A percentile compares a stretch with the other conserved stretches of the same genome.
phyloP scores from a whole-genome alignment of 2,113 vertebrate genomes.

The Stictonetta naevosa region DNA sequence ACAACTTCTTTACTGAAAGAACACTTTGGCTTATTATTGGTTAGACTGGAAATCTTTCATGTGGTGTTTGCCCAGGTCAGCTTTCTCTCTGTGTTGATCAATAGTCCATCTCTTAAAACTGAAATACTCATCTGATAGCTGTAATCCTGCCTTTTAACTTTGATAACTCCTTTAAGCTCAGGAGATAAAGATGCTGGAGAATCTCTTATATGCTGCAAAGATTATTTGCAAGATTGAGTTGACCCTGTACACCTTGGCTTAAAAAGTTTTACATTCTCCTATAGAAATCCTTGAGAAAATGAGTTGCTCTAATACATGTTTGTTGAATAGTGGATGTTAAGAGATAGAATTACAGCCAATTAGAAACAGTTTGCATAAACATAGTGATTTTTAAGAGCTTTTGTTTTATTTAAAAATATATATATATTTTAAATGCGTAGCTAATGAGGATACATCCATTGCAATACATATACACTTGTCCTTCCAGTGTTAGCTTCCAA shows the following conservation, averaged over 20 bases:
- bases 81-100: slow-evolving; percentile 31
- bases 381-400: not conserved
- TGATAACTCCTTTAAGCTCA: slow-evolving; percentile 15
- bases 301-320: not conserved
- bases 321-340: not conserved
- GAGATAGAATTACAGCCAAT: not conserved
- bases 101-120: not conserved
- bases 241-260: slow-evolving; percentile 32
- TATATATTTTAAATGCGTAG: not conserved
- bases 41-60: not conserved
- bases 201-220: slow-evolving; percentile 44
- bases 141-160: slow-evolving; percentile 63
- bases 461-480: not conserved
- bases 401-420: not conserved
- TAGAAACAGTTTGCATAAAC: not conserved
- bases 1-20: not conserved
- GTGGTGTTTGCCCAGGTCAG: not conserved
- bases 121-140: slow-evolving; percentile 44
- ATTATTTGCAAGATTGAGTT: slow-evolving; percentile 70
- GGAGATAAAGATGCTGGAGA: slow-evolving; percentile 35
- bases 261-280: slow-evolving; percentile 7
- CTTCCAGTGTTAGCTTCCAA: not conserved
- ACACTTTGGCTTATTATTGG: not conserved
- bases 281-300: not conserved
- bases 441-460: not conserved